These are phyloP conservation scores for Nylanderia fulva DNA, from an alignment of 1,140 invertebrate species.

Conservation along the genomic window DNA sequence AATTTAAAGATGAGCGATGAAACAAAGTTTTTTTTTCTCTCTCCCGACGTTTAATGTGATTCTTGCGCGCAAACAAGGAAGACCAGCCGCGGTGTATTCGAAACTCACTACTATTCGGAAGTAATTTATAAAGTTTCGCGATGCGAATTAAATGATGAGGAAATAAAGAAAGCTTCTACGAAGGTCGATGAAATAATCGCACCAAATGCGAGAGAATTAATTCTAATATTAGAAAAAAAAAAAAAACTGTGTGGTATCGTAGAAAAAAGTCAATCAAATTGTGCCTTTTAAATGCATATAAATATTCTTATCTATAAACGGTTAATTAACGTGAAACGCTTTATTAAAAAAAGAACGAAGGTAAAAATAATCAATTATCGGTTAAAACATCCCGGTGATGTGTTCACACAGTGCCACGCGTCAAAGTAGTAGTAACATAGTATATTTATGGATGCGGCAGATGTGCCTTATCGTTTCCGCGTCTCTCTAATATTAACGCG, in stretches of 20 bases:
- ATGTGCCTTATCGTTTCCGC: constrained; percentile 51
- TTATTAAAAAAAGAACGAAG: not conserved
- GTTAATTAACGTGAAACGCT: not conserved
- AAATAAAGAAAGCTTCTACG: constrained; percentile 11
- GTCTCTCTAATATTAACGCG: constrained; percentile 56
- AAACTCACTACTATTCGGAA: constrained; percentile 45
- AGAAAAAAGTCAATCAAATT: not conserved
- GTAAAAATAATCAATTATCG: not conserved
- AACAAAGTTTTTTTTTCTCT: not conserved
- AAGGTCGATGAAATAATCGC: constrained; percentile 13
- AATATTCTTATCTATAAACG: not conserved
- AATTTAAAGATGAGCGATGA: constrained; percentile 24
- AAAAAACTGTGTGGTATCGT: too few relatives aligned
- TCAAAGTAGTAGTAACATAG: constrained; percentile 1
- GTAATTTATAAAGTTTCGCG: constrained; percentile 46
- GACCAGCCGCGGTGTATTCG: constrained; percentile 4
- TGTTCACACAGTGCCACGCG: not conserved
- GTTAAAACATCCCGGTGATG: not conserved
- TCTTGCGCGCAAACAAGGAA: constrained; percentile 18
- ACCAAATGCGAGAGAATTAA: not conserved
- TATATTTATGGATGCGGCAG: constrained; percentile 27
- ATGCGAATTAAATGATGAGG: constrained; percentile 21
- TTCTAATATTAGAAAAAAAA: not conserved
- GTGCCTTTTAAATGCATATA: not conserved
- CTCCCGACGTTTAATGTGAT: not conserved